These are phyloP conservation scores for Paraescarpia echinospica DNA, from an alignment of 1,140 invertebrate genomes.

Conservation along the genomic window DNA sequence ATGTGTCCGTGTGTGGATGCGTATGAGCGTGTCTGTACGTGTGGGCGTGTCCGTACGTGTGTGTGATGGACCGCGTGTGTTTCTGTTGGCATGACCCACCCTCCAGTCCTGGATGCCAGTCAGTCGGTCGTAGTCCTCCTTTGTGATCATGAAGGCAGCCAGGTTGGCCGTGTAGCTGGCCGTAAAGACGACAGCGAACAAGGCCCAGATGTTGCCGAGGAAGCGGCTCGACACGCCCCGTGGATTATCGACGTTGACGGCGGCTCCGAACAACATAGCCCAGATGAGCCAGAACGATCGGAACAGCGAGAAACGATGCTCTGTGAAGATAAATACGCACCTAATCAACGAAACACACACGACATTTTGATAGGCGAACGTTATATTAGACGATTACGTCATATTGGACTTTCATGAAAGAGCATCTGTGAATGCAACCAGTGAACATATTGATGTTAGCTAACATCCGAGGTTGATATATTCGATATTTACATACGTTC, in stretches of 20 bases:
- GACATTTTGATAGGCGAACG: not conserved
- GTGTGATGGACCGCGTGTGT: not conserved
- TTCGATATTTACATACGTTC: not conserved
- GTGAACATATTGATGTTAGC: not conserved
- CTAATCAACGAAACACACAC: not conserved
- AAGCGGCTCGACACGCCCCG: constrained; percentile 88
- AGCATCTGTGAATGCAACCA: not conserved
- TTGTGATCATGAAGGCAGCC: constrained; percentile 99
- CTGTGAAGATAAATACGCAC: constrained; percentile 40
- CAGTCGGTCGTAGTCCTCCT: constrained; percentile 95
- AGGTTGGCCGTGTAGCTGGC: constrained; percentile 61
- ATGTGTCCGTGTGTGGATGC: not conserved
- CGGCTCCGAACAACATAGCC: constrained; percentile 97
- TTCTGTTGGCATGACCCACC: constrained; percentile 49
- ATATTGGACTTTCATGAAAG: not conserved
- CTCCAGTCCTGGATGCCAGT: constrained; percentile 84
- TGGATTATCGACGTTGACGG: constrained; percentile 93
- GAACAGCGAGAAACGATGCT: constrained; percentile 87
- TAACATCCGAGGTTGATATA: not conserved
- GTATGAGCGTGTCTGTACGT: not conserved
- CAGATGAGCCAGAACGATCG: constrained; percentile 99
- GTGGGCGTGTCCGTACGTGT: not conserved
- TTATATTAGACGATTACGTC: not conserved
- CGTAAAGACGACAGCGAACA: constrained; percentile 76
- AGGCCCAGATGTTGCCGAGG: constrained; percentile 97